Base-by-base conservation (phyloP, 2,113 vertebrate genomes). In the Butastur rufipennis region DNA sequence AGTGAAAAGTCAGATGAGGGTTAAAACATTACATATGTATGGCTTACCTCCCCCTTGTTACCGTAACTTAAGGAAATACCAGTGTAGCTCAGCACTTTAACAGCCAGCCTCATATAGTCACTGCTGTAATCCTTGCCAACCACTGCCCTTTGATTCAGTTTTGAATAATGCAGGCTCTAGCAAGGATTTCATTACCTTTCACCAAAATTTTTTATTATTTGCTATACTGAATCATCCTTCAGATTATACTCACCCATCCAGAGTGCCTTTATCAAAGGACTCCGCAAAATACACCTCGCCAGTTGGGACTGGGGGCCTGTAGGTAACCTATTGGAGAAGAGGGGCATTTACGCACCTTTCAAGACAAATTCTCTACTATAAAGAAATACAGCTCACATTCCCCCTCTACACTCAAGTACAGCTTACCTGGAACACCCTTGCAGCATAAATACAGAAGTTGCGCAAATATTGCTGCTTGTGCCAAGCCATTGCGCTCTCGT, bases 281-380 rank as follows among this genome's bases (percentile, higher is more conserved):
- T 99, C 99, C 0, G 95, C 99, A 91, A 99, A 99, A 98, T 98
- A 99, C 53, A 99, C 99, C 81, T 99, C 99, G 17, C 99, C 99
- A 70, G 98, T 99, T 21, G 99, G 99, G 97, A 99, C 98, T 5
- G 99, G 99, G 40, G 99, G 98, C 91, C 98, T 99, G 97, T 99
- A 99, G 66, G 98, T 99, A 84, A 99, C 99, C 99, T 99, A 79
- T 82, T 29, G 27, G 47, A 90, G 40, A 91, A 97, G 6, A 78
- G 68, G 84, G 59, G 53, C 52, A 42, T 79, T 88, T 59, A 81
- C 16, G 14, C 13, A 84, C 15, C n/a, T 75, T 95, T 72, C 62
- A 66, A 67, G 27, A 48, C 6, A 79, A 5, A 15, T 59, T 77
- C 23, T 45, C 31, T 32, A 7, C 47, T 40, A 16, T 53, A 29